phyloP scores from a whole-genome alignment of 2,888 invertebrate species.

The Lithophane socia region DNA sequence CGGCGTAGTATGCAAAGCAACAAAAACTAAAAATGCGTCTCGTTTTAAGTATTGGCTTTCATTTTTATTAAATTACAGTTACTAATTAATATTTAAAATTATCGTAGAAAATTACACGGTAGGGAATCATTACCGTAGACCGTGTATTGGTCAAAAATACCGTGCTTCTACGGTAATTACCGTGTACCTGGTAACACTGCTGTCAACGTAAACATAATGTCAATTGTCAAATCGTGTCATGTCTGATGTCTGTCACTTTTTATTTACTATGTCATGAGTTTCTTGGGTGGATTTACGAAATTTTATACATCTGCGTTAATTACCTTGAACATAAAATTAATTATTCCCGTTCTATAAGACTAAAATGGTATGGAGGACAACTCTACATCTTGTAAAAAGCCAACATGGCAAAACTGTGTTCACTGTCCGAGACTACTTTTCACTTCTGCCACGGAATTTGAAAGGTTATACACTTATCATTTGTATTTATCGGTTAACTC shows the following conservation, averaged over 20 bases:
- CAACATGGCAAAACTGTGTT: conserved; percentile 91
- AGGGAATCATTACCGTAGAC: too few species aligned
- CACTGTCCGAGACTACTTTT: conserved; percentile 91
- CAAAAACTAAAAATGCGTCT: too few species aligned
- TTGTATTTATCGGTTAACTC: conserved; percentile 25
- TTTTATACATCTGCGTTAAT: conserved; percentile 43
- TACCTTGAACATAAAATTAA: conserved; percentile 50
- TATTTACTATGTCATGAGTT: conserved; percentile 67
- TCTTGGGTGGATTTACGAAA: conserved; percentile 66
- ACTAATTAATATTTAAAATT: too few species aligned
- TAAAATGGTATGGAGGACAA: conserved; percentile 89
- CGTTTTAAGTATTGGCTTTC: too few species aligned
- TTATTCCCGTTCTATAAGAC: conserved; percentile 59
- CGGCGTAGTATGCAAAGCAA: too few species aligned
- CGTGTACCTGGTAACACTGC: too few species aligned
- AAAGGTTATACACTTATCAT: conserved; percentile 85
- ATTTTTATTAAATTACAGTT: too few species aligned
- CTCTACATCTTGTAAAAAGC: conserved; percentile 79
- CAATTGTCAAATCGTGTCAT: conserved; percentile 52
- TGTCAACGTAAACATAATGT: conserved; percentile 11
- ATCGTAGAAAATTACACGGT: too few species aligned
- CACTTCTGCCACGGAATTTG: conserved; percentile 90
- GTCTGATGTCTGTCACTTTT: conserved; percentile 54
- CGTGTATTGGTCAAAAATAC: too few species aligned
- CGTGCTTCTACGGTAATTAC: too few species aligned